phyloP scores from a whole-genome alignment of 2,888 invertebrate genomes.

The Temnothorax unifasciatus region DNA sequence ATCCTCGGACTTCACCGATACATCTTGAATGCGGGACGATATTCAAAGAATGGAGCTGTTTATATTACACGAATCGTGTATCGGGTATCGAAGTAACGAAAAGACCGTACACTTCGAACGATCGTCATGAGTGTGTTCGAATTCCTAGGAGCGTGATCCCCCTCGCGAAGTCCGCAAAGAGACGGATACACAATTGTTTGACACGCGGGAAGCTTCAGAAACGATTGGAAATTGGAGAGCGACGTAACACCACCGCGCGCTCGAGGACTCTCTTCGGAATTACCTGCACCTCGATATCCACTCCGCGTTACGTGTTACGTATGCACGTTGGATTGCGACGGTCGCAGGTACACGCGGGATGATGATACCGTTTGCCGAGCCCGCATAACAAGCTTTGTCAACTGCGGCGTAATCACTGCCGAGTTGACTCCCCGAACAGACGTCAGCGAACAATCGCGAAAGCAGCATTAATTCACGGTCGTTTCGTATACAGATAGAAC shows the following conservation, averaged over 20 bases:
- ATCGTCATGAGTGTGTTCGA: not conserved
- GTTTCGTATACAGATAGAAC: not conserved
- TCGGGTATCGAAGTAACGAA: not conserved
- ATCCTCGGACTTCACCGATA: slow-evolving; percentile 18
- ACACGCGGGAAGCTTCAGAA: not conserved
- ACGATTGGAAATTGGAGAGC: not conserved
- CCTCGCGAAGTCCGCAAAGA: not conserved
- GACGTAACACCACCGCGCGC: not conserved
- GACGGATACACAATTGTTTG: not conserved
- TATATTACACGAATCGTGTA: slow-evolving; percentile 9
- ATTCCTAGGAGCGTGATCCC: not conserved
- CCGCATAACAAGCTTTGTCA: slow-evolving; percentile 43
- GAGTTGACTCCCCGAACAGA: slow-evolving; percentile 36
- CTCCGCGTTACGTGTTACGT: not conserved
- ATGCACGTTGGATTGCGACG: not conserved
- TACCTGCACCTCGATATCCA: no score
- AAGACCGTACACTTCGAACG: not conserved
- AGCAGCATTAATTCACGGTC: slow-evolving; percentile 32
- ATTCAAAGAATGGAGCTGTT: slow-evolving; percentile 44
- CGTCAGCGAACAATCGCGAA: slow-evolving; percentile 16
- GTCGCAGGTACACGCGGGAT: not conserved
- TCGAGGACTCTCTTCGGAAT: not conserved
- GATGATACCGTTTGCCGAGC: slow-evolving; percentile 37
- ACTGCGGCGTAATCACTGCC: slow-evolving; percentile 38
- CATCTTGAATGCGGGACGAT: slow-evolving; percentile 31